Evolutionary conservation across 2,113 vertebrate genomes (phyloP).

Genomic region (Coptodon bakossiorum): DNA sequence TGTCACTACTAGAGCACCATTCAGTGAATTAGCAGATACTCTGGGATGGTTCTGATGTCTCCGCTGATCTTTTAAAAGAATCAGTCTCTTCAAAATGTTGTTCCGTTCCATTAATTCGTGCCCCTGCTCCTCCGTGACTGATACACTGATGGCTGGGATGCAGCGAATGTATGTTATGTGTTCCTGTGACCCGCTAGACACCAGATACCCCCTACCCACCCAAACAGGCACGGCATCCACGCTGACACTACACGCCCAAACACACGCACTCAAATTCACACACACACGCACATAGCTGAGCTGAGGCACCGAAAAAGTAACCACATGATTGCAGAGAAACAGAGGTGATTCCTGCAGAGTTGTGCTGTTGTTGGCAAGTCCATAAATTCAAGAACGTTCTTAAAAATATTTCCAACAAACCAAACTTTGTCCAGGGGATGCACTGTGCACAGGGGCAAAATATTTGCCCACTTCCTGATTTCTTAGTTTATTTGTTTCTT

Average conservation of each 20-base stretch:
- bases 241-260: constrained; percentile 18
- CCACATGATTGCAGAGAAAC: constrained; percentile 2
- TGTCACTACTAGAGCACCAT: neutral
- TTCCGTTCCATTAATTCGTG: neutral
- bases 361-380: neutral
- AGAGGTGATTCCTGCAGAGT: neutral
- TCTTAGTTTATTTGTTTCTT: neutral
- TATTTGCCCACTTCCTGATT: neutral
- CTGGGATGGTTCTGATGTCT: neutral
- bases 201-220: constrained; percentile 32
- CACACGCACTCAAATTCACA: neutral
- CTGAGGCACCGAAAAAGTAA: neutral
- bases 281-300: neutral
- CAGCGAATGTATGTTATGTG: constrained; percentile 33
- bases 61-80: neutral
- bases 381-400: neutral
- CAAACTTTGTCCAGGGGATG: neutral
- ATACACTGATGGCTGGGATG: neutral
- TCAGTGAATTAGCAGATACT: neutral
- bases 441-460: neutral
- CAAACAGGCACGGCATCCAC: constrained; percentile 40
- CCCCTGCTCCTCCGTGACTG: neutral
- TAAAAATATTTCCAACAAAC: neutral
- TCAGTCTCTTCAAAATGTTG: neutral
- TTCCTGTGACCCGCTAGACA: constrained; percentile 39